A percentile compares a stretch with the other conserved stretches of the same genome.
phyloP scores from a whole-genome alignment of 2,888 invertebrate species.

The Lepidocyrtinus sp. region DNA sequence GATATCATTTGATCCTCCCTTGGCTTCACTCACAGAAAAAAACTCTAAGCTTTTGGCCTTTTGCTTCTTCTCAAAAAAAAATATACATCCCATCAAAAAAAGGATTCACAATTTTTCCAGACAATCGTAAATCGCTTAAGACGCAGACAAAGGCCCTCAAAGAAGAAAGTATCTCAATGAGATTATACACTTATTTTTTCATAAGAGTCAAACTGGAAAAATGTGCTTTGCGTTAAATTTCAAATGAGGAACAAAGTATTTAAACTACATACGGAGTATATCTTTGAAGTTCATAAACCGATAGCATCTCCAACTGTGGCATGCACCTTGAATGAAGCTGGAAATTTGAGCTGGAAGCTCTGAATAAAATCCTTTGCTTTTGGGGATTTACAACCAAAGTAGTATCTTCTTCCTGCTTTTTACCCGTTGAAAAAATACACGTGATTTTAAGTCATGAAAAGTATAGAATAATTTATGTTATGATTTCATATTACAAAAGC shows the following conservation, averaged over 20 bases:
- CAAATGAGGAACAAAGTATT: no score
- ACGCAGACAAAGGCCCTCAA: conserved; percentile 46
- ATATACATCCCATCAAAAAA: neutral
- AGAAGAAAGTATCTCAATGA: conserved; percentile 24
- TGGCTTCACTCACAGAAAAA: no score
- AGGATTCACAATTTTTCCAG: conserved; percentile 47
- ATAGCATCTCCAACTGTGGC: neutral
- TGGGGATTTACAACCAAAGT: no score
- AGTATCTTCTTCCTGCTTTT: no score
- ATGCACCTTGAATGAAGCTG: neutral
- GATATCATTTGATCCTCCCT: neutral
- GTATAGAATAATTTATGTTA: neutral
- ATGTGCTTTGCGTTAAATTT: no score
- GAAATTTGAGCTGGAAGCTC: neutral
- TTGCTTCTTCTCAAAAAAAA: neutral
- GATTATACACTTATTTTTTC: neutral
- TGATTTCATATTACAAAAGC: no score
- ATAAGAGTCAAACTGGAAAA: no score
- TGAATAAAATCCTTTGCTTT: neutral
- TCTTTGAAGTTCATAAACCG: no score
- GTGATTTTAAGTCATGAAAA: neutral
- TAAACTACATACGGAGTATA: no score
- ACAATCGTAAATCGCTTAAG: conserved; percentile 56
- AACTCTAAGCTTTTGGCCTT: no score
- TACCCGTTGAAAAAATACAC: neutral